Conservation (phyloP, 2,113 vertebrate species). For the Theropithecus gelada region DNA sequence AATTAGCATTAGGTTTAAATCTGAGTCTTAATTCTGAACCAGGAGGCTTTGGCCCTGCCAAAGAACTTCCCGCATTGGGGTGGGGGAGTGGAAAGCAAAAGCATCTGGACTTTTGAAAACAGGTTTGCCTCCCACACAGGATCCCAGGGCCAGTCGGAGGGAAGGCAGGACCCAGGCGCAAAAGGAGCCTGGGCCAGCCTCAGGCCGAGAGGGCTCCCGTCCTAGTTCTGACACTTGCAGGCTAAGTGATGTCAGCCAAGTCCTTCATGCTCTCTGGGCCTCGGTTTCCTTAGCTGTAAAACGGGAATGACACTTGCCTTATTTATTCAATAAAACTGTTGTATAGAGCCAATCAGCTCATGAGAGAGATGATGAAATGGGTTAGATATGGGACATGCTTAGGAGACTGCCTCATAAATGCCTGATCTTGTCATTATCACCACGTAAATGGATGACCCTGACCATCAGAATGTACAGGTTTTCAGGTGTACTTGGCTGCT, state of each 20-base stretch:
- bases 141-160: neutral
- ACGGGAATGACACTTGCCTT: neutral
- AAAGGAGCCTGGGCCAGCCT: neutral
- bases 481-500: rapidly evolving
- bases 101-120: neutral
- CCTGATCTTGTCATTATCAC: rapidly evolving
- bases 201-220: too few relatives aligned
- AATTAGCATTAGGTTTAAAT: neutral
- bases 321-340: too few relatives aligned
- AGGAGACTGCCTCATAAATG: rapidly evolving
- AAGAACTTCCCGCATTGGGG: neutral
- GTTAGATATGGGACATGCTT: rapidly evolving
- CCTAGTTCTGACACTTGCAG: neutral
- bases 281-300: neutral
- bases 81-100: neutral
- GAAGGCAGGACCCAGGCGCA: too few relatives aligned
- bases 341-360: too few relatives aligned
- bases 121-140: neutral
- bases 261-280: neutral
- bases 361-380: rapidly evolving
- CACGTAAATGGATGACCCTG: rapidly evolving
- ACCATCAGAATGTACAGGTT: too few relatives aligned
- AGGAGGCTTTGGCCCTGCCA: neutral
- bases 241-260: neutral
- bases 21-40: neutral